A percentile compares a stretch with the other conserved stretches of the same genome.
Evolutionary conservation across 1,140 invertebrate genomes (phyloP).

Genomic region (Carcinoscorpius rotundicauda): DNA sequence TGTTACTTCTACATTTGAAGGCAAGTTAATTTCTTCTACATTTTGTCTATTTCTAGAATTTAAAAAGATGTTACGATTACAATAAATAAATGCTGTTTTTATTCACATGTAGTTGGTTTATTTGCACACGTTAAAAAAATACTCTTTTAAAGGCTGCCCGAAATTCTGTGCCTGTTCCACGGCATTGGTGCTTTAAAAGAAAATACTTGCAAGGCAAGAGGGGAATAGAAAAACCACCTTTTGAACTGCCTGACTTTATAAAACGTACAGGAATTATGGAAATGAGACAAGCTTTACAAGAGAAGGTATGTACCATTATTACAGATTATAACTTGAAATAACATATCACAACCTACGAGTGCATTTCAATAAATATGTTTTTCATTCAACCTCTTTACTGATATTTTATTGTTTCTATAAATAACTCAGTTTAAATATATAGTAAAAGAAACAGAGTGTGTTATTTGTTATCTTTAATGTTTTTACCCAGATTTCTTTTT

Average conservation of each 20-base stretch:
- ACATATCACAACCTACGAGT: no score
- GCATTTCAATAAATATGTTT: no score
- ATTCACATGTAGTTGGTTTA: no score
- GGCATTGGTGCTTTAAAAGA: conserved; percentile 99
- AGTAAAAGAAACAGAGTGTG: no score
- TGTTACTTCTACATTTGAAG: conserved; percentile 88
- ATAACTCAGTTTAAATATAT: no score
- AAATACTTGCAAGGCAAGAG: conserved; percentile 94
- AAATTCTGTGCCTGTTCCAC: conserved; percentile 90
- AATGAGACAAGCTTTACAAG: conserved; percentile 96
- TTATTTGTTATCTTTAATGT: no score
- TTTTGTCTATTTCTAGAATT: neutral
- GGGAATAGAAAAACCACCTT: conserved; percentile 97
- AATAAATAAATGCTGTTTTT: no score
- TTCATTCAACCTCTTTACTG: no score
- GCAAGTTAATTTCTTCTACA: neutral
- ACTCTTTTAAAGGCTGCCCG: conserved; percentile 47
- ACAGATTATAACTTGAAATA: no score
- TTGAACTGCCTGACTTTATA: conserved; percentile 97
- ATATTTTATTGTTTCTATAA: no score
- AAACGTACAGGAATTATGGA: conserved; percentile 99
- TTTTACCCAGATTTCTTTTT: no score
- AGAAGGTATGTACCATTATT: conserved; percentile 43
- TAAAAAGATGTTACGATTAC: no score
- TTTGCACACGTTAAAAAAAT: neutral